Base-by-base conservation (phyloP, 2,797 vertebrate genomes). In the Paedocypris micromegethes region DNA sequence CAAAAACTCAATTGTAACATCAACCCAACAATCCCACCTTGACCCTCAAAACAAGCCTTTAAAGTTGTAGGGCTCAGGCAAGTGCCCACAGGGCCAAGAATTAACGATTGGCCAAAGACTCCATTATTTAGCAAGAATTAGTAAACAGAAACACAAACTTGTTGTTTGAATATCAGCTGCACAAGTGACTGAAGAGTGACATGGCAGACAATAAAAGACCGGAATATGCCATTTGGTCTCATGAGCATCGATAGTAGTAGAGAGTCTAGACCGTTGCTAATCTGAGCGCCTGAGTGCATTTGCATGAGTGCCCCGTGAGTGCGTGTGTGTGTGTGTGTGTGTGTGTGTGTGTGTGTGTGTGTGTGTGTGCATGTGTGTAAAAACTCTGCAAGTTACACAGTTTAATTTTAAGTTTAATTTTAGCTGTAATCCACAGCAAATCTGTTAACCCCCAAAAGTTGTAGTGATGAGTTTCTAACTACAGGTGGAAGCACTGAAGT, bases 361-460 rank as follows among this genome's bases (percentile, higher is more conserved):
- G 39, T 62, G 4, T 48, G 49, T 4, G 4, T 45, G 65, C 61
- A 47, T 46, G 52, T 54, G 37, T 57, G 75, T 76, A 80, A 74
- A 79, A 81, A 72, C 23, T 23, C 23, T n/a, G 1, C 62, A 47
- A 68, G 66, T 9, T 46, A 40, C 49, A 72, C 70, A 72, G 64
- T 76, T n/a, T n/a, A n/a, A n/a, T n/a, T 81, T 78, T 65, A 71
- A 85, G 72, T 80, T 84, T 86, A 72, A 84, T 85, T 87, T 88
- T 77, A 84, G 83, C 79, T 78, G 66, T 86, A 88, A 88, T 86
- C 82, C 85, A 75, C 68, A 54, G 74, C 76, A 85, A 85, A 83
- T 79, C 83, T 3, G 74, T 63, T 4, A 4, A 64, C 64, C 51
- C 46, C 3, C 44, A 2, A 42, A 37, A 6, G 4, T 66, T 80